Conservation (phyloP, 2,888 invertebrate genomes). For the Hedychridium roseum region DNA sequence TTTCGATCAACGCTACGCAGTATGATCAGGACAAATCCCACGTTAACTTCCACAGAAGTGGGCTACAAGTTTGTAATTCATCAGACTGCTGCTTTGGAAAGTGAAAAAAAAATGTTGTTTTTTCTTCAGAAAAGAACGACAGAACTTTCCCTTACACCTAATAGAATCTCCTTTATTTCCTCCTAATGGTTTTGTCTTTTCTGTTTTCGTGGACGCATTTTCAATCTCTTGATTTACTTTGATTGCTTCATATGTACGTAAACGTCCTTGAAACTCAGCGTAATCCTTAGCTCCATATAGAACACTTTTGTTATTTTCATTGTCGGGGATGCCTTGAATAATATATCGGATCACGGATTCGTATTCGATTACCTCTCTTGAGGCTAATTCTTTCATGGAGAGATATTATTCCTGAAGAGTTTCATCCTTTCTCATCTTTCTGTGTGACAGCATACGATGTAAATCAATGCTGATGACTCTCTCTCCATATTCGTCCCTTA, state of each 20-base stretch:
- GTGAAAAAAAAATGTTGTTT: no score
- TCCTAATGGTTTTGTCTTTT: neutral
- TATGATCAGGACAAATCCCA: no score
- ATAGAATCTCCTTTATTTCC: neutral
- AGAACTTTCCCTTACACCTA: no score
- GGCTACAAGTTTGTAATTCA: no score
- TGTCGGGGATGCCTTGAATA: neutral
- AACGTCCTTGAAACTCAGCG: neutral
- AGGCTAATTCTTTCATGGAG: neutral
- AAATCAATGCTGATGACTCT: neutral
- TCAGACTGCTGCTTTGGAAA: no score
- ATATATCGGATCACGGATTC: neutral
- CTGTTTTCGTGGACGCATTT: neutral
- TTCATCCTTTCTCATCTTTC: neutral
- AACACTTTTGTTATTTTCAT: neutral
- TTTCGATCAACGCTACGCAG: no score
- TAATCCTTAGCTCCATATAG: neutral
- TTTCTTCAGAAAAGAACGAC: no score
- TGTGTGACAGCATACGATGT: neutral
- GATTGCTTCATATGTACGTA: neutral
- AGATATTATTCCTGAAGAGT: neutral
- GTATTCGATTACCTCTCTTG: neutral
- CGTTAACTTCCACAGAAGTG: no score
- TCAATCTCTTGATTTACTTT: neutral
- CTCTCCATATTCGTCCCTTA: conserved; percentile 8